Percentiles rank a stretch among this genome's conserved stretches.
phyloP scores from a whole-genome alignment of 2,113 vertebrate genomes.

The cattle (Bos taurus) region ARS-UCD2.0 NC_037357.1:101563501-101564000 shows the following conservation, averaged over 20 bases:
- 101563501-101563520: not conserved
- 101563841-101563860: not conserved
- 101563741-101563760: conserved; percentile 8
- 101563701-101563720: not conserved
- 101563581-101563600: not conserved
- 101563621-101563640: conserved; percentile 15
- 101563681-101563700: not conserved
- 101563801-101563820: not conserved
- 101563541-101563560: not conserved
- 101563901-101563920: not conserved
- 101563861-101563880: not conserved
- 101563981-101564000: conserved; percentile 17
- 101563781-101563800: not conserved
- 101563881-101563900: conserved; percentile 7
- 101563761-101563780: not conserved
- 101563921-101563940: conserved; percentile 19
- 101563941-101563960: conserved; percentile 41
- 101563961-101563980: not conserved
- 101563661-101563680: not conserved
- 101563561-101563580: not conserved
- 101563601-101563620: not conserved
- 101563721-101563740: not conserved
- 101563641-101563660: not conserved
- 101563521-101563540: not conserved
- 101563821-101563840: conserved; percentile 1